Evolutionary conservation across 2,888 invertebrate genomes (phyloP), one percentile per base, ranked within the genome.

Genomic region (Drosophila neoperkinsi): DNA sequence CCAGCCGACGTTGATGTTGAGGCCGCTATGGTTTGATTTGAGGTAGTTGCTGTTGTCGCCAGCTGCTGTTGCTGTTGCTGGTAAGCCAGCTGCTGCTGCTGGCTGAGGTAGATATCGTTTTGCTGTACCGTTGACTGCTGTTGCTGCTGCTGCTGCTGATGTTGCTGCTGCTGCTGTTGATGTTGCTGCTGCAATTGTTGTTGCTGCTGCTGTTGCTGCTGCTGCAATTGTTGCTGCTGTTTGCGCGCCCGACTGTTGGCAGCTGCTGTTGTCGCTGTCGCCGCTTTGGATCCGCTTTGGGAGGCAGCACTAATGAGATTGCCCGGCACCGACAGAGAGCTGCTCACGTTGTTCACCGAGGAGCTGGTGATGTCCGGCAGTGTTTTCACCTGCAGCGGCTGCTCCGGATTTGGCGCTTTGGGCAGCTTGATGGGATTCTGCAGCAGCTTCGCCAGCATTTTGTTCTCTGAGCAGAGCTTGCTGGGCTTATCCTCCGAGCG

Each of bases 401-500:
- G 92, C 58, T 91, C 91, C 68, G 92, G 91, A 77, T 91, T 93
- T 79, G 91, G 92, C 77, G 89, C 92, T 81, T 88, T 93, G 34
- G 95, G 95, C 91, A 95, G 93, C 92, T 95, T 95, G 85, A 96
- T 95, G 84, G 96, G 96, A 91, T 96, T 96, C 62, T 96, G 97
- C 91, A 98, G 93, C 84, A 98, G 93, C 51, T 96, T 96, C 46
- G 97, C 97, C 81, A 98, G 94, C 96, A 98, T 97, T 92, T 96
- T 96, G 93, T 98, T 98, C 92, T 96, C 96, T 93, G 96, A 96
- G 93, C 96, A 96, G 59, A 98, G 94, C 80, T 96, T 95, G 84
- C 96, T 96, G 63, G 94, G 94, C 31, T 92, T 92, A 64, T 93
- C 92, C 72, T 93, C 93, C 10, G 91, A 89, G 4, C 93, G 90